Evolutionary conservation across 2,113 vertebrate genomes (phyloP), one percentile per base, ranked within the genome.

Genomic region (Cygnus buccinator): DNA sequence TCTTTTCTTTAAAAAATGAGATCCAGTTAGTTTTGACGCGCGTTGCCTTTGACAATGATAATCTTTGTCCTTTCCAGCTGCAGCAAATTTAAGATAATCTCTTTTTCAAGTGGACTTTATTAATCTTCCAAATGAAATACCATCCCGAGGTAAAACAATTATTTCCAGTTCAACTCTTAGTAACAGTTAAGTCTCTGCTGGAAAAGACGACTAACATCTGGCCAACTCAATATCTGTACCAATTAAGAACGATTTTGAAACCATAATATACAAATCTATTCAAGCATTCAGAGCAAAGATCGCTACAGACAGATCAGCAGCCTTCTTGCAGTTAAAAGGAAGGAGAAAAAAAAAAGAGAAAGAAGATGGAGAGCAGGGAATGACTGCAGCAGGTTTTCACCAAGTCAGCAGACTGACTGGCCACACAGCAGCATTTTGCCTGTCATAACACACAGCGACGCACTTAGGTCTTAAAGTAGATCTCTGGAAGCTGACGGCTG

Each of bases 41-140:
- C 78, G 1, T 20, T 54, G 94, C 95, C 85, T 93, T 43, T 76
- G 89, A 95, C 96, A 95, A 93, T 62, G 86, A 90, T 88, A 90
- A 96, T 90, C 95, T 96, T 96, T 95, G 87, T 95, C 92, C 95
- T 95, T 52, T 43, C 87, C 97, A 97, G 95, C 96, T 96, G 96
- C 94, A 95, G 77, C 92, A 95, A 87, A 97, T 97, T 97, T 97
- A 92, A 86, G 58, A 74, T 92, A 95, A 97, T 95, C 94, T 90
- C 94, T 91, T 82, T 57, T 86, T 94, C 95, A 92, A 96, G 95
- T 96, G 95, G 95, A 93, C 93, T 97, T 97, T 90, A 97, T 97
- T 95, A 94, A 97, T 96, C 95, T 96, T 90, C 62, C 94, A 66
- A 94, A 93, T 13, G 87, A 94, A 97, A 97, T 83, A 79, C 84